Percentiles rank a stretch among this genome's conserved stretches.
Evolutionary conservation across 2,797 vertebrate species (phyloP).

Genomic region (Todus mexicanus): DNA sequence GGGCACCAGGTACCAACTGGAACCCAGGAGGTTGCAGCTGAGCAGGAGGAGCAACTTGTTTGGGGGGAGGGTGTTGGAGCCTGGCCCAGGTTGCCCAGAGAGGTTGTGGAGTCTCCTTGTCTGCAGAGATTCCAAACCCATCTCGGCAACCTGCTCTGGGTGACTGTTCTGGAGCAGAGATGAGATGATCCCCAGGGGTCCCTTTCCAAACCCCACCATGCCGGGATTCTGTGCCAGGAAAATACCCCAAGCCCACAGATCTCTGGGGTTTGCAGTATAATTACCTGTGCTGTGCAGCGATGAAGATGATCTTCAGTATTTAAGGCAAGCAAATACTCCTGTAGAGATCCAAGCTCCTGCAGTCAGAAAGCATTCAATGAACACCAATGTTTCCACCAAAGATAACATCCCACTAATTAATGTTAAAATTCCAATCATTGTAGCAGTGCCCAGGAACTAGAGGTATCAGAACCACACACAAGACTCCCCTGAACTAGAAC

Average conservation of each 20-base stretch:
- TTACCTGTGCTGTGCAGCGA: slow-evolving; percentile 89
- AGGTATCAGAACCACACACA: not conserved
- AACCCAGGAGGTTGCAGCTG: not conserved
- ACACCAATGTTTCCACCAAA: not conserved
- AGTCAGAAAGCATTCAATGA: slow-evolving; percentile 16
- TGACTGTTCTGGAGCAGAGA: not conserved
- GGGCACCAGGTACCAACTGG: not conserved
- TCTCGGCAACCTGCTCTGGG: not conserved
- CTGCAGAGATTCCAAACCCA: not conserved
- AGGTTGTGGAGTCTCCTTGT: not conserved
- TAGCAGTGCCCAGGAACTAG: not conserved
- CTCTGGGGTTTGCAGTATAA: not conserved
- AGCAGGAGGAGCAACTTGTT: not conserved
- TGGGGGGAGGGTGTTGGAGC: not conserved
- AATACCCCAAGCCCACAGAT: not conserved
- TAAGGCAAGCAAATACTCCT: slow-evolving; percentile 93
- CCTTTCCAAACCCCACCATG: not conserved
- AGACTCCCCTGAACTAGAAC: not conserved
- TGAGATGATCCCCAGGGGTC: not conserved
- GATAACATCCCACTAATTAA: not conserved
- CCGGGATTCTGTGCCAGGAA: not conserved
- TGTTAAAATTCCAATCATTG: not conserved
- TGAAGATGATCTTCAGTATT: slow-evolving; percentile 93
- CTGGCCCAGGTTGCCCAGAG: not conserved
- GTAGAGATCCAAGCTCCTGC: slow-evolving; percentile 89